A percentile compares a stretch with the other conserved stretches of the same genome.
These are phyloP conservation scores for Gallinago solitaria DNA, from an alignment of 2,797 vertebrate genomes.

Conservation along the genomic window DNA sequence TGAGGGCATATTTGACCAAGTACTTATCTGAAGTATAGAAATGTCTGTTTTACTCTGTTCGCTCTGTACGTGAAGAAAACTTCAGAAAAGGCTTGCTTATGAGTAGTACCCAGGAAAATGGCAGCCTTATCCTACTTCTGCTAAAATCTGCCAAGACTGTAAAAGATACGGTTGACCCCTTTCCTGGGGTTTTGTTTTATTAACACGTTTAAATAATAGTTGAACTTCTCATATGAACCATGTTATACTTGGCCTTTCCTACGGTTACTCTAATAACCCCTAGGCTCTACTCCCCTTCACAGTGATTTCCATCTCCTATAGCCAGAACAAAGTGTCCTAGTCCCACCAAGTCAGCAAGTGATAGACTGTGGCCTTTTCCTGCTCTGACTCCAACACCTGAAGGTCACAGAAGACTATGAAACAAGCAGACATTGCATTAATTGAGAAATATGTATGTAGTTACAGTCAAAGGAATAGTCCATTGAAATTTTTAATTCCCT, in stretches of 20 bases:
- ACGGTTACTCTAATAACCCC: not conserved
- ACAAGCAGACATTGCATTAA: not conserved
- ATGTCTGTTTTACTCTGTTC: not conserved
- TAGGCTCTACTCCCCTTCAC: not conserved
- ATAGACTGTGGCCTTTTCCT: not conserved
- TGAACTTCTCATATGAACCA: not conserved
- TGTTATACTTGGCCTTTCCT: not conserved
- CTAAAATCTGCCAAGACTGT: not conserved
- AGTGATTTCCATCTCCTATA: not conserved
- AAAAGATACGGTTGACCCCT: not conserved
- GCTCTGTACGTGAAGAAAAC: not conserved
- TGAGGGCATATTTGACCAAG: constrained; percentile 1
- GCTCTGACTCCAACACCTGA: not conserved
- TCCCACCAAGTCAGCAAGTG: not conserved
- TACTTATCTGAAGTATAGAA: constrained; percentile 1
- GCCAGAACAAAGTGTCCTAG: not conserved
- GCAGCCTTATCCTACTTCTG: not conserved
- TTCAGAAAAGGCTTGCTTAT: not conserved
- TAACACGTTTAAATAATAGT: not conserved
- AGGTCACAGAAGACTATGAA: not conserved
- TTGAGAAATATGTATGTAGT: not conserved
- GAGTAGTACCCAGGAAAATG: not conserved
- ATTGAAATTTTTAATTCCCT: not conserved
- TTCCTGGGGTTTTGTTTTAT: not conserved
- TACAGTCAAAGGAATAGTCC: not conserved